phyloP scores from a whole-genome alignment of 2,113 vertebrate species.

The Puffinus mauretanicus region DNA sequence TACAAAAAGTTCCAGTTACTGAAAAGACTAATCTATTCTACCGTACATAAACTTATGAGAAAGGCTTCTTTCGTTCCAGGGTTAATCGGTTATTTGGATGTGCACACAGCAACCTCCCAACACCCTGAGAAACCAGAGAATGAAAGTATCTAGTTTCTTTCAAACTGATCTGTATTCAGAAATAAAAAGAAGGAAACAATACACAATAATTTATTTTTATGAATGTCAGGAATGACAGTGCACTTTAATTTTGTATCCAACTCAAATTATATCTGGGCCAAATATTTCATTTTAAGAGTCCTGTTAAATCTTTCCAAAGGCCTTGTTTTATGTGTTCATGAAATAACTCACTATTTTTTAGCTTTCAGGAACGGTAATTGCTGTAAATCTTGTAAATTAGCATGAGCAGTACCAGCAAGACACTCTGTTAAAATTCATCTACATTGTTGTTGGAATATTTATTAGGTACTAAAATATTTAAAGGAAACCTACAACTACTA shows the following conservation, averaged over 20 bases:
- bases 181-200: constrained; percentile 55
- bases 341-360: constrained; percentile 64
- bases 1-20: background rate
- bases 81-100: background rate
- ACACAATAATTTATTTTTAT: constrained; percentile 67
- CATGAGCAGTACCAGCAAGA: constrained; percentile 52
- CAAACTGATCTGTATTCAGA: constrained; percentile 53
- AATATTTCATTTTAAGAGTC: constrained; percentile 67
- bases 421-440: constrained; percentile 63
- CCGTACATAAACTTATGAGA: background rate
- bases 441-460: constrained; percentile 61
- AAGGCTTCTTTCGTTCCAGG: background rate
- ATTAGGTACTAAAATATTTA: constrained; percentile 70
- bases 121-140: background rate
- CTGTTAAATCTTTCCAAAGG: constrained; percentile 64
- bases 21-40: background rate
- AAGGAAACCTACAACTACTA: constrained; percentile 41
- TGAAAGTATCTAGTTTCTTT: background rate
- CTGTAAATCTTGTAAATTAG: constrained; percentile 71
- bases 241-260: constrained; percentile 60
- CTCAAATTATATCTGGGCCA: constrained; percentile 57
- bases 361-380: constrained; percentile 62
- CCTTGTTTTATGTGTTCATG: constrained; percentile 44
- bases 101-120: background rate
- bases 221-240: constrained; percentile 61